Evolutionary conservation across 2,888 invertebrate genomes (phyloP), one percentile per base, ranked within the genome.

Genomic region (Cacoxenus indagator): DNA sequence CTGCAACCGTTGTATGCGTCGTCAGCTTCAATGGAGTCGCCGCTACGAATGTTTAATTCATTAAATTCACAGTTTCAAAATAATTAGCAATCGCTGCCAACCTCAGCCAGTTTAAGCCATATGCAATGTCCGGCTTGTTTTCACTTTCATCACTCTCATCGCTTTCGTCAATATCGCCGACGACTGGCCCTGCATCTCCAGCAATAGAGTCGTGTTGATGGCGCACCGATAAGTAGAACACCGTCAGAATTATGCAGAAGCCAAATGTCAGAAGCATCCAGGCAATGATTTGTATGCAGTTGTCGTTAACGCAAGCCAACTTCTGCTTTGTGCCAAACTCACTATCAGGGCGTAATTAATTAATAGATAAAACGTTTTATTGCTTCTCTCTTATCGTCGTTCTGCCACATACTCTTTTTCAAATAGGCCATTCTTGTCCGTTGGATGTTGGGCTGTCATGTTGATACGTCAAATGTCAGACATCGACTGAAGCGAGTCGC

Each of bases 181-280:
- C 6, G n/a, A 37, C 14, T 14, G 14, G 2, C 37, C 5, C 9
- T 37, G 5, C 2, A 11, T 37, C 31, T 31, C 9, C 31, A 31
- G 14, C 17, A 17, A 17, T 48, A 48, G 1, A 17, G 31, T 8
- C 14, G 11, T 24, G 24, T 8, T 67, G 64, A 1, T 68, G 6
- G n/a, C 65, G 68, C n/a, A 77, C 45, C 6, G 71, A 67, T 46
- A 83, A 51, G 65, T 72, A 78, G 17, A 77, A 65, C 2, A 71
- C 72, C 14, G 68, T 55, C 4, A 67, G 64, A 24, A 77, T 66
- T 43, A 83, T 72, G 46, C 76, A 81, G 17, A 81, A 31, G 2
- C 81, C 81, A 4, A 77, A 29, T 1, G 69, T 73, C 8, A 84
- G 9, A 0, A 84, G 48, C 11, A 78, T 19, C 76, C 83, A 81